Conservation (phyloP, 2,888 invertebrate genomes). For the Ceriagrion tenellum region DNA sequence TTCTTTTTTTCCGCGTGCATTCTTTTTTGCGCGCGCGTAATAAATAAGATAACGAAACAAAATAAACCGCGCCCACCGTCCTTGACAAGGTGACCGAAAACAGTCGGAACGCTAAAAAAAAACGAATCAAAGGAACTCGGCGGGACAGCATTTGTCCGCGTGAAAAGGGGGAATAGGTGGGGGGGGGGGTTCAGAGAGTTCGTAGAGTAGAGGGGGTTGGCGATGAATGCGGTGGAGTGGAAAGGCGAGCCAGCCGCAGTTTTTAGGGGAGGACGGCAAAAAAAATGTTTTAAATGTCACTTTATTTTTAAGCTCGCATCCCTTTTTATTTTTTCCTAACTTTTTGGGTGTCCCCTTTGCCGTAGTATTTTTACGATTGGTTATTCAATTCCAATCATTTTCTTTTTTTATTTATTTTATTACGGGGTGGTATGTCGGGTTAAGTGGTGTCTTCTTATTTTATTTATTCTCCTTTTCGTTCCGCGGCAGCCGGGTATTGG, state of each 20-base stretch:
- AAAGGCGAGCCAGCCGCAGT: not conserved
- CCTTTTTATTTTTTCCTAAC: not conserved
- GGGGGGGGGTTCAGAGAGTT: not conserved
- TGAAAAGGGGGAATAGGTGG: not conserved
- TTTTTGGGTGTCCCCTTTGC: not conserved
- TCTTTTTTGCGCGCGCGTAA: not conserved
- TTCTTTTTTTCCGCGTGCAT: not conserved
- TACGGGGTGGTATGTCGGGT: not conserved
- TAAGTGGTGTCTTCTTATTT: not conserved
- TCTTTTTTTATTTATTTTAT: not conserved
- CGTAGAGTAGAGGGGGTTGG: not conserved
- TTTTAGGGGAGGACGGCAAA: not conserved
- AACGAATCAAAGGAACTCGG: not conserved
- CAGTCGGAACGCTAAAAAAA: not conserved
- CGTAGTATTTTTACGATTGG: slow-evolving; percentile 19
- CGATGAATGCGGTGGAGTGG: not conserved
- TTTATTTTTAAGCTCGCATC: not conserved
- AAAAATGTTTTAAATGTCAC: not conserved
- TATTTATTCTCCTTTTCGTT: not conserved
- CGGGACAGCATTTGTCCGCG: not conserved
- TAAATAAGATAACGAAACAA: not conserved
- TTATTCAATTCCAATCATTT: slow-evolving; percentile 32
- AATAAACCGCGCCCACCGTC: not conserved
- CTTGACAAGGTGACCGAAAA: slow-evolving; percentile 11
- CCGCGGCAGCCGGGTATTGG: not conserved